Conservation (phyloP, 2,888 invertebrate genomes). For the Peribatodes rhomboidaria region DNA sequence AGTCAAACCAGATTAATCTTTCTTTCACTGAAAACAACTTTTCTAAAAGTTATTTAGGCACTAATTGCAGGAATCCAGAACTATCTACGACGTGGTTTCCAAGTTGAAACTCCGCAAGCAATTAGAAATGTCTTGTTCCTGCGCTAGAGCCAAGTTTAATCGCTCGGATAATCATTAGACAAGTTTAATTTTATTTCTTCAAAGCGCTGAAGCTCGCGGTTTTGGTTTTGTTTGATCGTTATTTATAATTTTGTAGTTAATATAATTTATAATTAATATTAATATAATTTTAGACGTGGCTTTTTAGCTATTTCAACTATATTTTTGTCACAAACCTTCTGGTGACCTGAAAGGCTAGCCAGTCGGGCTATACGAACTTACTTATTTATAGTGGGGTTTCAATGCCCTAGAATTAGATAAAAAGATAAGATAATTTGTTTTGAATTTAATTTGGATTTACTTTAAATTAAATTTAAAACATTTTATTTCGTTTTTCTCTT, state of each 20-base stretch:
- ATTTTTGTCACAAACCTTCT: no score
- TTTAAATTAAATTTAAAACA: no score
- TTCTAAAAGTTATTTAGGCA: conserved; percentile 30
- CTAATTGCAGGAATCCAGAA: conserved; percentile 38
- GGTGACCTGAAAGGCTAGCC: no score
- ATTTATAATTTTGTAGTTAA: neutral
- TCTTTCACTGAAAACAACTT: conserved; percentile 14
- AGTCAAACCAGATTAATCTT: neutral
- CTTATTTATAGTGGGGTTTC: no score
- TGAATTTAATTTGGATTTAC: no score
- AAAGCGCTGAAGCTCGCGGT: conserved; percentile 24
- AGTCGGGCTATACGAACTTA: no score
- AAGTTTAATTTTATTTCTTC: conserved; percentile 50
- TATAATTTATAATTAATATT: neutral
- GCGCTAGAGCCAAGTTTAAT: conserved; percentile 50
- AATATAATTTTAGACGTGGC: no score
- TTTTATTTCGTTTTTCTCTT: no score
- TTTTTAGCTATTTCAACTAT: no score
- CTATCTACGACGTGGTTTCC: conserved; percentile 49
- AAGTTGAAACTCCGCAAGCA: conserved; percentile 50
- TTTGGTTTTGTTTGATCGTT: conserved; percentile 5
- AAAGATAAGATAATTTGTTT: no score
- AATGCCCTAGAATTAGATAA: no score
- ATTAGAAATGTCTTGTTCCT: conserved; percentile 55
- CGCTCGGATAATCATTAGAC: conserved; percentile 47